phyloP scores from a whole-genome alignment of 1,140 invertebrate species.

The Drosophila tsacasi region DNA sequence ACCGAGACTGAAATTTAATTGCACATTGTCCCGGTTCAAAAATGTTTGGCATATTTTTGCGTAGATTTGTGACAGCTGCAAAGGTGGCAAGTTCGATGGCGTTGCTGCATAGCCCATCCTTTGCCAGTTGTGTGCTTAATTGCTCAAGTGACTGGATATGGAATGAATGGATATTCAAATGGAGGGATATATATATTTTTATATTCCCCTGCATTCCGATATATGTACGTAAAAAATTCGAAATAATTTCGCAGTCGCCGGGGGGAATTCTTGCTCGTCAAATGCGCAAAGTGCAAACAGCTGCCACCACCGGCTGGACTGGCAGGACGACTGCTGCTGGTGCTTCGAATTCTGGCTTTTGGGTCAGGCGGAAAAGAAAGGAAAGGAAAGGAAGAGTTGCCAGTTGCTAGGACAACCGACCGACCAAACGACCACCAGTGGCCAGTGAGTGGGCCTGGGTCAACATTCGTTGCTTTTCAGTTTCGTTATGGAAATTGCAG shows the following conservation, averaged over 20 bases:
- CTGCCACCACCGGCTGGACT: not conserved
- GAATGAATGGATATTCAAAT: slow-evolving; percentile 20
- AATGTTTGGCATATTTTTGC: slow-evolving; percentile 50
- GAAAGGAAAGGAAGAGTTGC: slow-evolving; percentile 42
- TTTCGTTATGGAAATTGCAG: slow-evolving; percentile 49
- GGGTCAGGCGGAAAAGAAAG: slow-evolving; percentile 42
- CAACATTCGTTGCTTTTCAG: slow-evolving; percentile 39
- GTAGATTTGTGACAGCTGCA: slow-evolving; percentile 47
- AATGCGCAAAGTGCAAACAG: slow-evolving; percentile 47
- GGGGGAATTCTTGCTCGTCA: slow-evolving; percentile 23
- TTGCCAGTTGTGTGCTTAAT: slow-evolving; percentile 33
- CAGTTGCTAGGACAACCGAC: slow-evolving; percentile 8
- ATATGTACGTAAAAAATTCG: slow-evolving; percentile 4
- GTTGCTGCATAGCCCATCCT: not conserved
- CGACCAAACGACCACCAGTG: not conserved
- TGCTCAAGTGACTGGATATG: slow-evolving; percentile 49
- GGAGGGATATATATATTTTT: not conserved
- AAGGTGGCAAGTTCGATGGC: slow-evolving; percentile 39
- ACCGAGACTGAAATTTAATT: slow-evolving; percentile 53
- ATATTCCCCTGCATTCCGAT: slow-evolving; percentile 1
- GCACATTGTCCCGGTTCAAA: slow-evolving; percentile 43
- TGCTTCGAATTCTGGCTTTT: slow-evolving; percentile 17
- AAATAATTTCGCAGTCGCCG: slow-evolving; percentile 12
- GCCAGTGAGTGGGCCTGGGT: slow-evolving; percentile 10
- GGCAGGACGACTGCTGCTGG: not conserved